Conservation (phyloP, 1,140 invertebrate species). For the Drosophila parabipectinata region DNA sequence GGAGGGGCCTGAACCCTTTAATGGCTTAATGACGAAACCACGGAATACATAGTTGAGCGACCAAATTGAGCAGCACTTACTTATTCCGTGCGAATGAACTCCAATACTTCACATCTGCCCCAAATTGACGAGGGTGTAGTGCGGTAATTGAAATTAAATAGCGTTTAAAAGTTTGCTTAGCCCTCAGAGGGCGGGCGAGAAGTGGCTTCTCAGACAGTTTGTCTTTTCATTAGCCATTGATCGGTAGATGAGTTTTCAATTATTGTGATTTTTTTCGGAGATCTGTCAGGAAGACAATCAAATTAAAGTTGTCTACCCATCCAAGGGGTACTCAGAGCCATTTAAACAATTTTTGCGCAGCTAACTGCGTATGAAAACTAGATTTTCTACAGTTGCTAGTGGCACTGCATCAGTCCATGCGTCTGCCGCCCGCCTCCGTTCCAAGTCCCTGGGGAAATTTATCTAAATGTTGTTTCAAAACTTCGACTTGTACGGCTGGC, state of each 20-base stretch:
- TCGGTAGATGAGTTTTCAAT: slow-evolving; percentile 19
- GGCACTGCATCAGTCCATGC: slow-evolving; percentile 40
- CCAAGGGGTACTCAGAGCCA: slow-evolving; percentile 12
- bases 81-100: slow-evolving; percentile 62
- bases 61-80: slow-evolving; percentile 78
- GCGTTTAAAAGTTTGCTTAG: slow-evolving; percentile 48
- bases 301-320: slow-evolving; percentile 8
- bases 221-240: slow-evolving; percentile 49
- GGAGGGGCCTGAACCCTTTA: slow-evolving; percentile 39
- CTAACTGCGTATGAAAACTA: slow-evolving; percentile 50
- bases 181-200: not conserved
- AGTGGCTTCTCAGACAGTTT: slow-evolving; percentile 19
- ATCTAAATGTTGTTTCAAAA: slow-evolving; percentile 84
- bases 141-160: slow-evolving; percentile 52
- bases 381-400: slow-evolving; percentile 32
- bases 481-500: slow-evolving; percentile 57
- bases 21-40: slow-evolving; percentile 80
- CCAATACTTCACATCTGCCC: slow-evolving; percentile 38
- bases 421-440: not conserved
- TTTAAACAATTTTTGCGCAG: slow-evolving; percentile 26
- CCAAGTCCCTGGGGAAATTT: slow-evolving; percentile 76
- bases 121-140: slow-evolving; percentile 20
- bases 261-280: slow-evolving; percentile 27
- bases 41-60: slow-evolving; percentile 73
- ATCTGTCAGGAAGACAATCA: not conserved